Base-by-base conservation (phyloP, 2,888 invertebrate genomes). In the Lithophane leautieri region DNA sequence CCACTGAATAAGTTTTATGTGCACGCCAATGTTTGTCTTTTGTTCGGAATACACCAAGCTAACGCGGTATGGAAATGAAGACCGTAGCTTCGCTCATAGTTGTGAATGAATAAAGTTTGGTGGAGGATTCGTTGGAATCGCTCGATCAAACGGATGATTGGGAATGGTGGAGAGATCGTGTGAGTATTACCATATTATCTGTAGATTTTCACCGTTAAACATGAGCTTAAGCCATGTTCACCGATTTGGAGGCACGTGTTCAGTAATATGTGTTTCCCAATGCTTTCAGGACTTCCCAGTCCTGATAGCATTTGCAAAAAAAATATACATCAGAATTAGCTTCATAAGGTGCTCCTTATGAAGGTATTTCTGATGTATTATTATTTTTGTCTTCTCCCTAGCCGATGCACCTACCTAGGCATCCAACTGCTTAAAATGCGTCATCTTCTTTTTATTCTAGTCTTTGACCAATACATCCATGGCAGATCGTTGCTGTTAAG, bases 1-100 rank as follows among this genome's bases (percentile, higher is more conserved):
- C 82, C 76, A 54, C 76, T 71, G 86, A 83, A 88, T 88, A 87
- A 88, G 73, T 88, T 88, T 71, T 50, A 70, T 79, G 70, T 71
- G 73, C 65, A n/a, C 61, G 54, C 54, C 71, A 63, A 74, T 84
- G 80, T 87, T 87, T 87, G 87, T 85, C 81, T 83, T 81, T 67
- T 77, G 75, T 81, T 67, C 54, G 47, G 66, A 79, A 78, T 76
- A 76, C 63, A 73, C 56, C 54, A 75, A 72, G 73, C 73, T 68
- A 63, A 76, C 73, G 68, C 68, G 34, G 69, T 73, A 84, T 84
- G 84, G 75, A 75, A 88, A 86, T 84, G 77, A 68, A 70, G 73
- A 70, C 76, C 28, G 63, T 42, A 47, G 76, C 56, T 75, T 52
- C n/a, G 25, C 19, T 68, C 61, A 8, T 67, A 73, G 72, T 76